A percentile compares a stretch with the other conserved stretches of the same genome.
phyloP scores from a whole-genome alignment of 2,797 vertebrate species.

The Eulemur coronatus region DNA sequence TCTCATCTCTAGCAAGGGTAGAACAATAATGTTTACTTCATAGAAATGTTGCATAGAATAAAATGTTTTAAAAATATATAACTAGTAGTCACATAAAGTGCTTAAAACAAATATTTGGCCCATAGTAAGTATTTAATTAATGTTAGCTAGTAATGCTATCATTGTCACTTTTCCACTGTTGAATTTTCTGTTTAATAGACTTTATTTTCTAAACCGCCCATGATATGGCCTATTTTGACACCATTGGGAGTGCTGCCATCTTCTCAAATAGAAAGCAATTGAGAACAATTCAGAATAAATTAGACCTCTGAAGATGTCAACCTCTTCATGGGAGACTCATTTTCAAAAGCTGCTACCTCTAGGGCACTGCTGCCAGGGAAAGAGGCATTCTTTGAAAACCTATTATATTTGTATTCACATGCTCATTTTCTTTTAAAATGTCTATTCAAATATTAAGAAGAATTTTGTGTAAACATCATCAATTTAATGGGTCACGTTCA shows the following conservation, averaged over 20 bases:
- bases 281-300: conserved; percentile 71
- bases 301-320: conserved; percentile 77
- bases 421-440: not conserved
- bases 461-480: not conserved
- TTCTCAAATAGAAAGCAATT: conserved; percentile 66
- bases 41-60: not conserved
- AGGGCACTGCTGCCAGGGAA: not conserved
- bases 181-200: not conserved
- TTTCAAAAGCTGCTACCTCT: conserved; percentile 63
- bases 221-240: not conserved
- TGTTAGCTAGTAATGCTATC: not conserved
- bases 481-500: not conserved
- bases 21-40: not conserved
- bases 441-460: not conserved
- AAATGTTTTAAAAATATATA: not conserved
- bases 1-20: not conserved
- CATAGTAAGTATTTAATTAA: not conserved
- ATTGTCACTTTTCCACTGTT: not conserved
- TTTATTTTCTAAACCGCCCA: conserved; percentile 27
- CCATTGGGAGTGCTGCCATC: conserved; percentile 20
- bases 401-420: not conserved
- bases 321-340: conserved; percentile 49
- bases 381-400: not conserved
- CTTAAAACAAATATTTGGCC: not conserved
- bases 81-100: not conserved